Evolutionary conservation across 2,797 vertebrate genomes (phyloP).

Genomic region (Sternotherus odoratus): DNA sequence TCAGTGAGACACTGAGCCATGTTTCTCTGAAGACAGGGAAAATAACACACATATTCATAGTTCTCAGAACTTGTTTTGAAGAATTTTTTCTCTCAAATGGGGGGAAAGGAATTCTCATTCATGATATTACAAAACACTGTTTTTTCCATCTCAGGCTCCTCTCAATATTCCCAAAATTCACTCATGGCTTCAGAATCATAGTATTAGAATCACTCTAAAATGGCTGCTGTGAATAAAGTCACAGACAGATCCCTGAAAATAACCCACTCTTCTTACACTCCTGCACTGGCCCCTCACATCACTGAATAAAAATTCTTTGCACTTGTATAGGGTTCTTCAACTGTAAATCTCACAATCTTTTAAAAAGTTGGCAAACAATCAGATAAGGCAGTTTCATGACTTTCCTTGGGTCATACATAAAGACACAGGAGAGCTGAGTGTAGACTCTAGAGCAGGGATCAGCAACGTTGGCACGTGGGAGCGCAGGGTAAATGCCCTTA

Average conservation of each 20-base stretch:
- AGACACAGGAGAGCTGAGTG: neutral
- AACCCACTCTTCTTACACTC: neutral
- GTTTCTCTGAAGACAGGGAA: too few species aligned
- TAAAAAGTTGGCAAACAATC: neutral
- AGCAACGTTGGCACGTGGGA: too few species aligned
- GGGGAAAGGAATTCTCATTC: neutral
- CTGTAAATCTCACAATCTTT: neutral
- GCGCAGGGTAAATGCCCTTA: too few species aligned
- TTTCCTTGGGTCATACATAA: neutral
- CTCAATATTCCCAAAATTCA: neutral
- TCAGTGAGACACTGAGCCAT: too few species aligned
- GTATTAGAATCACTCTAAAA: slow-evolving; percentile 20
- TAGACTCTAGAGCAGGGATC: neutral
- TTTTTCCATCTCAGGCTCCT: slow-evolving; percentile 1
- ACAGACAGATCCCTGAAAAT: slow-evolving; percentile 18
- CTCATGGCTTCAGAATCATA: neutral
- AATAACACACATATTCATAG: neutral
- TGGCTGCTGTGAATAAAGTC: neutral
- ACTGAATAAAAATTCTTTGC: neutral
- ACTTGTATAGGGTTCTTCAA: neutral
- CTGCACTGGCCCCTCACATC: neutral
- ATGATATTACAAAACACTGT: neutral
- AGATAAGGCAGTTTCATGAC: neutral
- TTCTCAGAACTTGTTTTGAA: neutral
- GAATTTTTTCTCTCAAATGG: neutral